These are phyloP conservation scores for Folsomia manolachei DNA, from an alignment of 2,888 invertebrate genomes.

Conservation along the genomic window DNA sequence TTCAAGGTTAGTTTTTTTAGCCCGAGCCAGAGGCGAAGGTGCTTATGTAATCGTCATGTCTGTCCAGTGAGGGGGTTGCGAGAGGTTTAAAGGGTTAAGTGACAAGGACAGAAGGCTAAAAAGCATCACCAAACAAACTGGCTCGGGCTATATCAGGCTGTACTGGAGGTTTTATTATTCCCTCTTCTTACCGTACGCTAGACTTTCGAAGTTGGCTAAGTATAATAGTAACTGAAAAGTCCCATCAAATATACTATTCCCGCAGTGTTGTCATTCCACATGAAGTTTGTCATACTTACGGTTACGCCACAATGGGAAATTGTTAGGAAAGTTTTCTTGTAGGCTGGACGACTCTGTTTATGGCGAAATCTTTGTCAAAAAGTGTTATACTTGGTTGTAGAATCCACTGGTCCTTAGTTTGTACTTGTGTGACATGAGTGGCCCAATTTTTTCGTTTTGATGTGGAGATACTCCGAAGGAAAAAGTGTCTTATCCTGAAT, in stretches of 20 bases:
- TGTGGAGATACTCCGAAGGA: not conserved
- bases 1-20: constrained; percentile 17
- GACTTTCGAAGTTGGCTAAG: too few relatives aligned
- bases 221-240: not conserved
- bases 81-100: too few relatives aligned
- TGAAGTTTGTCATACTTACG: constrained; percentile 22
- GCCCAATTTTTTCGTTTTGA: not conserved
- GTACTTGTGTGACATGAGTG: not conserved
- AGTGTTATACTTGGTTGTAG: not conserved
- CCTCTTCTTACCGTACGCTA: too few relatives aligned
- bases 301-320: not conserved
- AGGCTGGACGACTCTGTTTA: not conserved
- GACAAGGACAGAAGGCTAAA: too few relatives aligned
- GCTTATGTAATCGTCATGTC: too few relatives aligned
- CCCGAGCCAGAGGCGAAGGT: too few relatives aligned
- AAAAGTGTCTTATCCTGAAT: not conserved
- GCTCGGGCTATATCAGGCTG: too few relatives aligned
- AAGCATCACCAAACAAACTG: too few relatives aligned
- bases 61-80: too few relatives aligned
- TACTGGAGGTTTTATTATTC: too few relatives aligned
- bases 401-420: not conserved
- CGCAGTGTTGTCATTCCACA: constrained; percentile 18
- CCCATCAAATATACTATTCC: not conserved
- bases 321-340: constrained; percentile 6
- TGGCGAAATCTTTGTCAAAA: not conserved